These are phyloP conservation scores for Acanthopagrus latus DNA, from an alignment of 2,797 vertebrate genomes.

Conservation along the genomic window DNA sequence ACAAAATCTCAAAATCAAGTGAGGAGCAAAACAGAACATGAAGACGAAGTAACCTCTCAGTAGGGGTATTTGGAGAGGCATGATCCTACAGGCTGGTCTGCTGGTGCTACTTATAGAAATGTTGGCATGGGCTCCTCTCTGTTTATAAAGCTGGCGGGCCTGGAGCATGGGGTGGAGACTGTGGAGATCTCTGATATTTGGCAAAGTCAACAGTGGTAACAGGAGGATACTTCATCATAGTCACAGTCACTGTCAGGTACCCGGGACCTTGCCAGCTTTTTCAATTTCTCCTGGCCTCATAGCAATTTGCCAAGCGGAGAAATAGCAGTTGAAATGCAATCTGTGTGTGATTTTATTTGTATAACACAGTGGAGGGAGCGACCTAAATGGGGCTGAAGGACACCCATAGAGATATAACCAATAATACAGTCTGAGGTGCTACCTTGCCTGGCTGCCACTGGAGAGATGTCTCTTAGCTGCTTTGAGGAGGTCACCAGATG, in stretches of 20 bases:
- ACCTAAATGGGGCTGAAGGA: slow-evolving; percentile 81
- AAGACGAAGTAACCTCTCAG: slow-evolving; percentile 71
- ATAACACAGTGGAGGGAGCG: slow-evolving; percentile 74
- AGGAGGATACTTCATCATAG: slow-evolving; percentile 85
- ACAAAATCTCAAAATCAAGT: slow-evolving; percentile 55
- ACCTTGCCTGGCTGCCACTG: slow-evolving; percentile 65
- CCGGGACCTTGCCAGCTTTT: slow-evolving; percentile 82
- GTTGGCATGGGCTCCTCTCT: slow-evolving; percentile 66
- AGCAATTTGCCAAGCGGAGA: slow-evolving; percentile 78
- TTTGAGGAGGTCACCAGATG: slow-evolving; percentile 82
- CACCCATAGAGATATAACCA: slow-evolving; percentile 72
- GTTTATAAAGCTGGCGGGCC: slow-evolving; percentile 74
- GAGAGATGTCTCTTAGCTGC: slow-evolving; percentile 72
- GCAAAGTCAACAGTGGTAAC: slow-evolving; percentile 81
- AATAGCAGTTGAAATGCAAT: slow-evolving; percentile 80
- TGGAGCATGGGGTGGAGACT: slow-evolving; percentile 68
- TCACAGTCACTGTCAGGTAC: slow-evolving; percentile 83
- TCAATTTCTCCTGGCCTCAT: slow-evolving; percentile 80
- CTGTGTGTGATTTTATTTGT: slow-evolving; percentile 81
- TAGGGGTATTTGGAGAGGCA: slow-evolving; percentile 64
- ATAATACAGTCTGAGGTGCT: slow-evolving; percentile 68
- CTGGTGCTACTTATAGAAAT: slow-evolving; percentile 74
- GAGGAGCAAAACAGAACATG: slow-evolving; percentile 68
- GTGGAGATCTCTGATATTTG: slow-evolving; percentile 82
- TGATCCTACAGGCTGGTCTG: slow-evolving; percentile 66